Conservation (phyloP, 2,888 invertebrate genomes). For the Drosophila borborema region DNA sequence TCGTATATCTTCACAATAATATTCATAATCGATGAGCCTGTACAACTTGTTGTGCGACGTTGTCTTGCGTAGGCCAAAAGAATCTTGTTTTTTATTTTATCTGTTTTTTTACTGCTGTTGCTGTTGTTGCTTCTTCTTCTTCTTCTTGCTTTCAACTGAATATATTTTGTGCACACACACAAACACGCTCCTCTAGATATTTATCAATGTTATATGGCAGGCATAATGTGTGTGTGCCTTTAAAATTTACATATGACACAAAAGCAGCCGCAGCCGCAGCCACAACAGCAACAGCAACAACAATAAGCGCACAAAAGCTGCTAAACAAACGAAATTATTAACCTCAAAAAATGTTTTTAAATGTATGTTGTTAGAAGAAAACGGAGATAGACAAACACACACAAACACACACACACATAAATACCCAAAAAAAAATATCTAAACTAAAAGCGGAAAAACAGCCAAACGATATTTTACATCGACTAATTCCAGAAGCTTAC, state of each 20-base stretch:
- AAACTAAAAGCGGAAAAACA: constrained; percentile 27
- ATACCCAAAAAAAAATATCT: neutral
- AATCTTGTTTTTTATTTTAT: constrained; percentile 67
- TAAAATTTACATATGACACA: constrained; percentile 67
- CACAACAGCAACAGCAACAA: neutral
- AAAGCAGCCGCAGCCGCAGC: constrained; percentile 36
- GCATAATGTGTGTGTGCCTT: constrained; percentile 50
- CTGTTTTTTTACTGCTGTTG: neutral
- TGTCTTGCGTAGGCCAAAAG: constrained; percentile 58
- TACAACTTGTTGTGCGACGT: constrained; percentile 67
- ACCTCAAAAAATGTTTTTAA: constrained; percentile 45
- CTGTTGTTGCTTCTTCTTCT: neutral
- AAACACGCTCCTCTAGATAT: constrained; percentile 26
- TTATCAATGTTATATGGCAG: constrained; percentile 38
- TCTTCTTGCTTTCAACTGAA: constrained; percentile 1
- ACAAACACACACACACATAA: neutral
- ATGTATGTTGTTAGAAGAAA: constrained; percentile 23
- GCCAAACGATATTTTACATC: constrained; percentile 1
- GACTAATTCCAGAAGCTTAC: constrained; percentile 4
- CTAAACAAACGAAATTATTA: constrained; percentile 58
- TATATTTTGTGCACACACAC: constrained; percentile 1
- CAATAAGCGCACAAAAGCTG: constrained; percentile 37
- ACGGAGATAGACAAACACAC: constrained; percentile 4
- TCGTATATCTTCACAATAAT: constrained; percentile 64
- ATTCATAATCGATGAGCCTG: constrained; percentile 73